Evolutionary conservation across 2,888 invertebrate genomes (phyloP).

Genomic region (Eristalis pertinax): DNA sequence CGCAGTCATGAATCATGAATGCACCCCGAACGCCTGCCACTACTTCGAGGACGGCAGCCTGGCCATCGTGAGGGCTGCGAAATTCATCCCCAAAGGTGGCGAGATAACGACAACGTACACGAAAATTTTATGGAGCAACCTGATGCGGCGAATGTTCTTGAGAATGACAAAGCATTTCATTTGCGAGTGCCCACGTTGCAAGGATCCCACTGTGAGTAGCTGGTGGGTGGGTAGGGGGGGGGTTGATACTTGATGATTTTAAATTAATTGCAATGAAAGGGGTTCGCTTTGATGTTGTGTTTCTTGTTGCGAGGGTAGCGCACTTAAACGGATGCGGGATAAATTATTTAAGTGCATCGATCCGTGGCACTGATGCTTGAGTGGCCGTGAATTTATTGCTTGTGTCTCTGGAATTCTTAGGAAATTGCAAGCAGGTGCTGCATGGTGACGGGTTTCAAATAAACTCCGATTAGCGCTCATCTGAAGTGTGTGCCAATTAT

Average conservation of each 20-base stretch:
- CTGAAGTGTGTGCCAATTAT: no score
- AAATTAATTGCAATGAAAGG: not conserved
- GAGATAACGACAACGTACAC: constrained; percentile 88
- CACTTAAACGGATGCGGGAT: not conserved
- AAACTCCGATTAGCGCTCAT: not conserved
- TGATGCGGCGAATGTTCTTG: constrained; percentile 85
- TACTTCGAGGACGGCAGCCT: constrained; percentile 84
- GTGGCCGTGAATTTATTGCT: not conserved
- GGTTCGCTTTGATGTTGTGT: not conserved
- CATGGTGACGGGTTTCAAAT: no score
- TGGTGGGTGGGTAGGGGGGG: no score
- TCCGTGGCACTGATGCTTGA: not conserved
- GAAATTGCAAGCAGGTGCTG: not conserved
- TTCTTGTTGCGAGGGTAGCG: not conserved
- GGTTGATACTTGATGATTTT: not conserved
- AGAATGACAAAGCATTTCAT: constrained; percentile 86
- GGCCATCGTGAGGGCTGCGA: constrained; percentile 85
- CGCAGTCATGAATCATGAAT: constrained; percentile 88
- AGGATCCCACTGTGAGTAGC: constrained; percentile 86
- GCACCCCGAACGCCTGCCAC: constrained; percentile 88
- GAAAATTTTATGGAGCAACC: constrained; percentile 87
- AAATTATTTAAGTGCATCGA: not conserved
- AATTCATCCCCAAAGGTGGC: constrained; percentile 85
- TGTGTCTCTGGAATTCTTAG: not conserved
- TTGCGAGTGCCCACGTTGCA: constrained; percentile 86